phyloP scores from a whole-genome alignment of 92 coral and sea anemone species.

The Siderastrea radians region DNA sequence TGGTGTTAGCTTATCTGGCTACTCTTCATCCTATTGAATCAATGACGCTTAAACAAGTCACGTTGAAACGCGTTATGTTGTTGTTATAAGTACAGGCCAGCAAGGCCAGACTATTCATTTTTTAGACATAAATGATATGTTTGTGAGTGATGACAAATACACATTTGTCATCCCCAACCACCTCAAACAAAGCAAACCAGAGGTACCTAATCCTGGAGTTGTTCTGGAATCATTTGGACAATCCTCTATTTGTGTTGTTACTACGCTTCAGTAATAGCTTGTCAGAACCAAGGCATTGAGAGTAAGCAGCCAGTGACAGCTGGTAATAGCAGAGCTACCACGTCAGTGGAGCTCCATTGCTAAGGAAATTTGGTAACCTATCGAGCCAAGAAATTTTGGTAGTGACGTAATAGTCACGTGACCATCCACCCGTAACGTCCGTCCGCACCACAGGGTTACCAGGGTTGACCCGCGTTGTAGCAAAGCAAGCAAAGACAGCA shows the following conservation, averaged over 20 bases:
- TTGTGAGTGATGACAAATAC: slow-evolving; percentile 11
- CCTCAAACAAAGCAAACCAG: slow-evolving; percentile 60
- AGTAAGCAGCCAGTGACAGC: slow-evolving; percentile 25
- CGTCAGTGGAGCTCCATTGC: no score
- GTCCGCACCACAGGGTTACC: no score
- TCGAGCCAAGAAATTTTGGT: no score
- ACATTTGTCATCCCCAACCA: slow-evolving; percentile 41
- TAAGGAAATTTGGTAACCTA: no score
- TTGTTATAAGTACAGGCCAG: slow-evolving; percentile 35
- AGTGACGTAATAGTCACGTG: no score
- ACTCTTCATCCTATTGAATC: slow-evolving; percentile 39
- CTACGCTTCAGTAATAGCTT: slow-evolving; percentile 26
- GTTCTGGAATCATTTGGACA: slow-evolving; percentile 27
- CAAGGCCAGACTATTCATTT: slow-evolving; percentile 41
- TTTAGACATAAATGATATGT: slow-evolving; percentile 33
- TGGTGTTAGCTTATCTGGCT: slow-evolving; percentile 30
- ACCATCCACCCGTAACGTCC: no score
- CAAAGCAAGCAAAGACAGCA: no score
- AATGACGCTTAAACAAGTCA: slow-evolving; percentile 32
- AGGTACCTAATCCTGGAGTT: slow-evolving; percentile 25
- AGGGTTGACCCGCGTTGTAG: no score
- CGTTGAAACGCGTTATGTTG: slow-evolving; percentile 41
- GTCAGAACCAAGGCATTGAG: slow-evolving; percentile 29
- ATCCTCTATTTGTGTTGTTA: slow-evolving; percentile 42
- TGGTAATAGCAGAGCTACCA: not conserved